Evolutionary conservation across 2,113 vertebrate species (phyloP).

Genomic region (Silurus asotus): DNA sequence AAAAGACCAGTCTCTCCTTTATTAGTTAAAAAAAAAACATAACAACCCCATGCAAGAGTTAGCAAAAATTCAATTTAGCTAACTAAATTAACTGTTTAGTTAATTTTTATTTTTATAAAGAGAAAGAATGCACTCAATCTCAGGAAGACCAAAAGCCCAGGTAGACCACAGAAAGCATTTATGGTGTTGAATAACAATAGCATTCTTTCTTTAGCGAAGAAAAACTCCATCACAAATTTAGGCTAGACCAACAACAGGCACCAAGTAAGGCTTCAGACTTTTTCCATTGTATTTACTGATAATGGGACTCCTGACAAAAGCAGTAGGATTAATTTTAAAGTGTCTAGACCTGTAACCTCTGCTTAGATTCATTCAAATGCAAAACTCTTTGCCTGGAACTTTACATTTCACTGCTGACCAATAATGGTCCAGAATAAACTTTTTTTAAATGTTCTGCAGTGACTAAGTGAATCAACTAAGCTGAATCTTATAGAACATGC

Average conservation of each 20-base stretch:
- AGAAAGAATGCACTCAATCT: neutral
- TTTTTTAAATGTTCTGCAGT: neutral
- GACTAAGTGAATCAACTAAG: neutral
- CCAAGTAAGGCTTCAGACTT: neutral
- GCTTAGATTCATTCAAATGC: neutral
- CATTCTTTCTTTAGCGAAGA: neutral
- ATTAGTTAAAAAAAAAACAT: neutral
- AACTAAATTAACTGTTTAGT: conserved; percentile 13
- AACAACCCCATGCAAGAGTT: neutral
- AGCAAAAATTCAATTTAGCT: neutral
- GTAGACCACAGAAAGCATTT: neutral
- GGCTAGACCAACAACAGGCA: neutral
- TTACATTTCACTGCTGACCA: neutral
- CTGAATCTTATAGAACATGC: neutral
- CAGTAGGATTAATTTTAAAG: neutral
- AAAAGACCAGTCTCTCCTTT: neutral
- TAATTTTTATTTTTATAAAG: neutral
- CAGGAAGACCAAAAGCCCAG: neutral
- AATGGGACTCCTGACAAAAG: neutral
- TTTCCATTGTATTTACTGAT: neutral
- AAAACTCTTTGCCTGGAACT: neutral
- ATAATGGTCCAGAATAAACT: neutral
- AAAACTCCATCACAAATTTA: neutral
- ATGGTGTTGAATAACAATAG: neutral
- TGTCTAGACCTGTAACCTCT: neutral